Evolutionary conservation across 2,797 vertebrate species (phyloP).

Genomic region (Paedocypris micromegethes): DNA sequence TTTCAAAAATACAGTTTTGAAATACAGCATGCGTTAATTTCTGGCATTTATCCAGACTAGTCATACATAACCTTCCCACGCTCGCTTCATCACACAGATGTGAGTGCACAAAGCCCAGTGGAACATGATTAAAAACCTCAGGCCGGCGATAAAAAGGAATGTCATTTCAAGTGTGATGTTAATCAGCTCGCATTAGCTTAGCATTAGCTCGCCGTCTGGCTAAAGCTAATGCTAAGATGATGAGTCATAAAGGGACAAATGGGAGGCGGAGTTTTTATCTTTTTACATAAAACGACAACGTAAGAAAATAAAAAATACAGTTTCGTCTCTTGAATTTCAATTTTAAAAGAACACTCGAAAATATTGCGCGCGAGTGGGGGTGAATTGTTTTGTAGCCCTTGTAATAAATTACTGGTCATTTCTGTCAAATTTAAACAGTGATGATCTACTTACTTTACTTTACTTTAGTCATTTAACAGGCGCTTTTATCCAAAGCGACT

Average conservation of each 20-base stretch:
- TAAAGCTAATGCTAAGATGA: slow-evolving; percentile 14
- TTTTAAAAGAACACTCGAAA: too few relatives aligned
- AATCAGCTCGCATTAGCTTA: too few relatives aligned
- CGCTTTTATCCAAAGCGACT: too few relatives aligned
- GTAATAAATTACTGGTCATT: too few relatives aligned
- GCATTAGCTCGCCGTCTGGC: slow-evolving; percentile 4
- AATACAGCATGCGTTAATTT: too few relatives aligned
- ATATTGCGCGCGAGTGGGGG: too few relatives aligned
- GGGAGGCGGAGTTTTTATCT: slow-evolving; percentile 30
- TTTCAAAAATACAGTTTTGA: slow-evolving; percentile 78
- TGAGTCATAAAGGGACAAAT: slow-evolving; percentile 39
- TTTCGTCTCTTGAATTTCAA: too few relatives aligned
- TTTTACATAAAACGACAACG: slow-evolving; percentile 34
- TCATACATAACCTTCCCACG: slow-evolving; percentile 74
- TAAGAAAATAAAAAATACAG: background rate
- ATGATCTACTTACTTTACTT: too few relatives aligned
- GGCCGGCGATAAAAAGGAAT: slow-evolving; percentile 54
- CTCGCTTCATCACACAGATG: slow-evolving; percentile 64
- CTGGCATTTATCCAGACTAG: slow-evolving; percentile 53
- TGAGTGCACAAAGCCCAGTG: slow-evolving; percentile 58
- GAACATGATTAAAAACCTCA: slow-evolving; percentile 64
- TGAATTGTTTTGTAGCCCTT: too few relatives aligned
- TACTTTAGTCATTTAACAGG: too few relatives aligned
- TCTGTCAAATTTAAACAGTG: too few relatives aligned
- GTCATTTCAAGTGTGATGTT: slow-evolving; percentile 49